Conservation (phyloP, 35 echinoderm and acorn worm genomes). For the Apostichopus californicus region DNA sequence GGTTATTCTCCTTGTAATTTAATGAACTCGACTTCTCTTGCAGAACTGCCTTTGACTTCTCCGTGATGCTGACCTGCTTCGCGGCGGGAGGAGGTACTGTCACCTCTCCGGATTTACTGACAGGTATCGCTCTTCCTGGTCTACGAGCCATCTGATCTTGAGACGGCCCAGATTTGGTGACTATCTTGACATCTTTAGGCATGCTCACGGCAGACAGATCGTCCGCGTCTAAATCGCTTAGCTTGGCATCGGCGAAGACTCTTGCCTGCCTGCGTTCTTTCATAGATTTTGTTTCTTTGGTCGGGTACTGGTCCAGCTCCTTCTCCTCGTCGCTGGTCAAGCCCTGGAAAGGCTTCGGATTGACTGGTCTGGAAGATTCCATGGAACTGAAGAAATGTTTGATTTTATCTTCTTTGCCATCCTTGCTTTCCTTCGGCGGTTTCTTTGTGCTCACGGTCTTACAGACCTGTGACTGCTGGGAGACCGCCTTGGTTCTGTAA, state of each 20-base stretch:
- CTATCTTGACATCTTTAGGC: slow-evolving; percentile 49
- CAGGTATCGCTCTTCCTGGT: slow-evolving; percentile 43
- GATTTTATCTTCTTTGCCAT: slow-evolving; percentile 76
- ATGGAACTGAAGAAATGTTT: slow-evolving; percentile 80
- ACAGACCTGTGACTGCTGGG: slow-evolving; percentile 73
- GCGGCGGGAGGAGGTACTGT: background rate
- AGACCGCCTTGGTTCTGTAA: slow-evolving; percentile 89
- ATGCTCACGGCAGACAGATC: slow-evolving; percentile 50
- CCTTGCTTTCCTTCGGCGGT: slow-evolving; percentile 30
- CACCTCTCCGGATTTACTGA: slow-evolving; percentile 1
- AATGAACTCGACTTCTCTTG: slow-evolving; percentile 51
- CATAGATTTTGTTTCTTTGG: slow-evolving; percentile 54
- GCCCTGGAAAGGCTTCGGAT: slow-evolving; percentile 84
- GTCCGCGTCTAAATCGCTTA: slow-evolving; percentile 57
- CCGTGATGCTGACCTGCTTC: slow-evolving; percentile 2
- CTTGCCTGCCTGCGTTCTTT: slow-evolving; percentile 77
- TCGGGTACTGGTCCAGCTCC: slow-evolving; percentile 42
- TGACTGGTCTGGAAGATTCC: slow-evolving; percentile 51
- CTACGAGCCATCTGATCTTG: slow-evolving; percentile 26
- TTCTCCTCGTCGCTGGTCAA: slow-evolving; percentile 69
- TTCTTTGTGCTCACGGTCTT: slow-evolving; percentile 59
- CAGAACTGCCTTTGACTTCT: slow-evolving; percentile 16
- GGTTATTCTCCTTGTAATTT: slow-evolving; percentile 52
- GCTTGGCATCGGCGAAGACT: slow-evolving; percentile 68
- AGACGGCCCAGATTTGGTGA: slow-evolving; percentile 26